Percentiles rank a stretch among this genome's conserved stretches.
Conservation (phyloP, 92 coral and sea anemone species). For the Palythoa heliodiscus region DNA sequence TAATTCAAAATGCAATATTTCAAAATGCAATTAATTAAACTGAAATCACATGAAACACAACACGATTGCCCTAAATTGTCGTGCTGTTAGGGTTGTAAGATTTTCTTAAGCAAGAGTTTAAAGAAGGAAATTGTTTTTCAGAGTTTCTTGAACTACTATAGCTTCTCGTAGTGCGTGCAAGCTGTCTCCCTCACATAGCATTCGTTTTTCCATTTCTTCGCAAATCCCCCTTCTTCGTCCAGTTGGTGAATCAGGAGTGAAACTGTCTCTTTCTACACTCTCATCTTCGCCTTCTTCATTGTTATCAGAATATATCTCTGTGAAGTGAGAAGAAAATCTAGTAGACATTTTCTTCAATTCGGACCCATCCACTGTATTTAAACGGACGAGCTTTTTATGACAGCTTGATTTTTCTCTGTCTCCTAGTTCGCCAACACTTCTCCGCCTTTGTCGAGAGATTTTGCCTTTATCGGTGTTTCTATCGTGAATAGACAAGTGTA, state of each 20-base stretch:
- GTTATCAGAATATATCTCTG: neutral
- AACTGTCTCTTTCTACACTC: too few species aligned
- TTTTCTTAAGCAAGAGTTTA: neutral
- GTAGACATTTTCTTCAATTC: neutral
- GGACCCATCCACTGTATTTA: slow-evolving; percentile 30
- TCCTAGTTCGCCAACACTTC: slow-evolving; percentile 26
- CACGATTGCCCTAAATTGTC: too few species aligned
- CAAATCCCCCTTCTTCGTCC: slow-evolving; percentile 63
- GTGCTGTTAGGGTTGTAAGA: neutral
- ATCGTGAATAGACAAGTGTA: neutral
- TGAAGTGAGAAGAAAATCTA: neutral
- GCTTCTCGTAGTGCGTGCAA: slow-evolving; percentile 55
- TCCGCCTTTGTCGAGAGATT: slow-evolving; percentile 17
- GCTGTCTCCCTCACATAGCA: slow-evolving; percentile 46
- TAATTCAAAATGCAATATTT: too few species aligned
- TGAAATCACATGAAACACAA: too few species aligned
- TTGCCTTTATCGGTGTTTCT: neutral
- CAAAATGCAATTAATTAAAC: too few species aligned
- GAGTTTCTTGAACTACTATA: slow-evolving; percentile 53
- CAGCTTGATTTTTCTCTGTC: neutral
- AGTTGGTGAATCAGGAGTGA: neutral
- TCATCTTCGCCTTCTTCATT: neutral
- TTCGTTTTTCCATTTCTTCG: slow-evolving; percentile 60
- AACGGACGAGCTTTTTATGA: slow-evolving; percentile 8
- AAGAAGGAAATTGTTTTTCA: slow-evolving; percentile 49